These are phyloP conservation scores for Cryptoleucopteryx plumbea DNA, from an alignment of 2,113 vertebrate species.

Conservation along the genomic window DNA sequence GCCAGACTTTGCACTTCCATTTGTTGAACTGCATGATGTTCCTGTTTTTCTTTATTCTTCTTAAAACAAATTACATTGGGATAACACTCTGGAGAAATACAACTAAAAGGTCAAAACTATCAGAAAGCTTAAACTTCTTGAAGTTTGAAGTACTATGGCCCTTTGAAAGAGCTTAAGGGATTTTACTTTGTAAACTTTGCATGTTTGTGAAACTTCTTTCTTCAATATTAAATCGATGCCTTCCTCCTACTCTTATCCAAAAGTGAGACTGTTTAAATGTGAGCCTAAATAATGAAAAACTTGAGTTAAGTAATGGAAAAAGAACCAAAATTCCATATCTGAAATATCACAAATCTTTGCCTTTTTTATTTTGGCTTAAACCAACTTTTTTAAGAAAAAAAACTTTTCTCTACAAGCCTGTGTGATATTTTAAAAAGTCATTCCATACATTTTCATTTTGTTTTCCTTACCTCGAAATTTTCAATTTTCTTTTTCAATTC, in stretches of 20 bases:
- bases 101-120: conserved; percentile 17
- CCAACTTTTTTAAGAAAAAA: not conserved
- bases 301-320: not conserved
- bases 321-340: not conserved
- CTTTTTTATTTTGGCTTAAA: not conserved
- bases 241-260: not conserved
- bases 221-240: not conserved
- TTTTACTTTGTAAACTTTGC: conserved; percentile 9
- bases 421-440: not conserved
- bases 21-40: not conserved
- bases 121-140: not conserved
- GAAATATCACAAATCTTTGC: not conserved
- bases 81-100: conserved; percentile 14
- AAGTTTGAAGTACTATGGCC: not conserved
- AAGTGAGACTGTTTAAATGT: conserved; percentile 6
- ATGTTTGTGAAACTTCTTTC: conserved; percentile 6
- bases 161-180: conserved; percentile 25
- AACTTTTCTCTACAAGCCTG: not conserved
- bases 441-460: not conserved
- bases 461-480: not conserved
- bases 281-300: not conserved
- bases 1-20: not conserved
- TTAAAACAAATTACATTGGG: not conserved
- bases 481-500: not conserved
- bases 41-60: not conserved